Evolutionary conservation across 2,113 vertebrate species (phyloP), one percentile per base, ranked within the genome.

Genomic region (Ochotona princeps): DNA sequence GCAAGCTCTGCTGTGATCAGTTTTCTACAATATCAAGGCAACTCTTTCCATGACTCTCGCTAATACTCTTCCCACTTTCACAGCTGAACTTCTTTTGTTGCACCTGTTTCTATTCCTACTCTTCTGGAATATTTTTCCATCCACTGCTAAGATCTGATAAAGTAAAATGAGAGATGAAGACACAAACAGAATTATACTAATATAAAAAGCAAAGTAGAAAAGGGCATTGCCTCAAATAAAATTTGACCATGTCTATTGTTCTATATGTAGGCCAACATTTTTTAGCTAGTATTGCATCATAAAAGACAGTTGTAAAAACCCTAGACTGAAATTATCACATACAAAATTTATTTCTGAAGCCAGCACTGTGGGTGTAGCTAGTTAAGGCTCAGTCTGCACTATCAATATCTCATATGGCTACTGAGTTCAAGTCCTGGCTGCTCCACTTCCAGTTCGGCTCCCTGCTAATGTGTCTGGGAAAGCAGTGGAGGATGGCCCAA

Each of bases 121-220:
- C 13, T 79, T 83, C 78, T 84, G 35, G 23, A 75, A 74, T 79
- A 69, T 32, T 28, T 83, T 54, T 17, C 49, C 8, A 87, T 60
- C 3, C 38, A 92, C 78, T 83, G 74, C 15, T 83, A 84, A 73
- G 60, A 70, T 60, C 11, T 17, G 81, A 72, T 83, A 84, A 91
- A 92, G 25, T 83, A 73, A 94, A 83, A 70, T 30, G 49, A 92
- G 32, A 80, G 8, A 90, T 72, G n/a, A 32, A 76, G 72, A 90
- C 2, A 60, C 23, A 87, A 87, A 18, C 15, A 80, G n/a, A 66
- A 89, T 74, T 61, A 47, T 5, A 75, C 12, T 66, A 75, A 81
- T 14, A 66, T 51, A 60, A 88, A 83, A 79, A 94, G 47, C 2
- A 6, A 65, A 49, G 67, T 38, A 73, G 54, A 93, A 93, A 81